Conservation (phyloP, 2,113 vertebrate genomes). For the Indicator indicator region DNA sequence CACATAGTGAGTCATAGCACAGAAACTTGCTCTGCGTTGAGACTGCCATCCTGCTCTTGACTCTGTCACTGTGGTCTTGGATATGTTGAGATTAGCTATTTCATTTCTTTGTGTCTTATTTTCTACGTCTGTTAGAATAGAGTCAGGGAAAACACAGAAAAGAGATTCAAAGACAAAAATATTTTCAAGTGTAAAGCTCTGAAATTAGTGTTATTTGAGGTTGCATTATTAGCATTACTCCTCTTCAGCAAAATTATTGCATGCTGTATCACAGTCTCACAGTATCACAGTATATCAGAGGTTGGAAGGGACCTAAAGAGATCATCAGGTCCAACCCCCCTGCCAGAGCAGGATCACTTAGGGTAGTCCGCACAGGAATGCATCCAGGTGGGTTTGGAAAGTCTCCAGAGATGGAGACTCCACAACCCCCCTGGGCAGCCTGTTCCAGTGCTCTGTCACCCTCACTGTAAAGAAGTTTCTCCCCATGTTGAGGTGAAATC, state of each 20-base stretch:
- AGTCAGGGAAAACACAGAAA: neutral
- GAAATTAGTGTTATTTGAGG: neutral
- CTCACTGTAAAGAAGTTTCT: too few species aligned
- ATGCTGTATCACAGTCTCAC: neutral
- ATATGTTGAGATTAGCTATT: neutral
- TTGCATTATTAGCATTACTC: neutral
- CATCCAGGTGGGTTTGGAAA: too few species aligned
- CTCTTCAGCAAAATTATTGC: neutral
- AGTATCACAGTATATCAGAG: too few species aligned
- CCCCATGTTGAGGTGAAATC: too few species aligned
- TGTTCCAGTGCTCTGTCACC: too few species aligned
- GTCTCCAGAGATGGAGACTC: too few species aligned
- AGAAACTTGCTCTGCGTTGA: neutral
- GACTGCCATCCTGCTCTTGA: neutral
- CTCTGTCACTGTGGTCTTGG: neutral
- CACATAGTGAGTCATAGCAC: fast-evolving
- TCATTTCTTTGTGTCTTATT: neutral
- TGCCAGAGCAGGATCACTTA: too few species aligned
- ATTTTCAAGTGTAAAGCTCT: neutral
- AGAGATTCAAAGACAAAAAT: neutral
- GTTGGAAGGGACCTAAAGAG: too few species aligned
- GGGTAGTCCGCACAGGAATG: too few species aligned
- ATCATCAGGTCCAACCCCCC: too few species aligned
- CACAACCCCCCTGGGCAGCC: too few species aligned
- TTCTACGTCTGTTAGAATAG: neutral